Evolutionary conservation across 1,140 invertebrate genomes (phyloP).

Genomic region (Myzus persicae): DNA sequence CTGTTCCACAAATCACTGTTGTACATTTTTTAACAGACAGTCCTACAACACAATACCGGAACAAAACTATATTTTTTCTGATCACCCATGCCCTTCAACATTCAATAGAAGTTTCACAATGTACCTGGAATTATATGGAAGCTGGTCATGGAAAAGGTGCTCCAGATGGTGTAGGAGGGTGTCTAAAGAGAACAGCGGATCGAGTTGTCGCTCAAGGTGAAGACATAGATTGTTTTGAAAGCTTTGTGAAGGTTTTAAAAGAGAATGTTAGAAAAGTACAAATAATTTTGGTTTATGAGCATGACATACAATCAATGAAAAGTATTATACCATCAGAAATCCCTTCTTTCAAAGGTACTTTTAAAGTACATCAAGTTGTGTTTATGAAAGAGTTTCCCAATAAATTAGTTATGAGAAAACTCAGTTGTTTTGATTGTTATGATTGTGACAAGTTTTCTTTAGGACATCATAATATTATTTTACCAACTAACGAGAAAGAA

Average conservation of each 20-base stretch:
- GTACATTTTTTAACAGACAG: not conserved
- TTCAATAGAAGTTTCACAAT: not conserved
- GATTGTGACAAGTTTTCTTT: not conserved
- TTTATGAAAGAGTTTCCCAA: not conserved
- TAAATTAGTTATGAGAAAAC: not conserved
- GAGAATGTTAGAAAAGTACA: not conserved
- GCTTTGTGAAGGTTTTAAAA: not conserved
- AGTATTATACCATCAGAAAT: not conserved
- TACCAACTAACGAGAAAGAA: not conserved
- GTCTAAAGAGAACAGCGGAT: slow-evolving; percentile 65
- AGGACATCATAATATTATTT: not conserved
- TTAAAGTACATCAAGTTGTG: not conserved
- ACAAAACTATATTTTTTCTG: slow-evolving; percentile 61
- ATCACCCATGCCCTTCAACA: slow-evolving; percentile 32
- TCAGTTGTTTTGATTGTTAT: not conserved
- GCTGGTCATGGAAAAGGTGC: slow-evolving; percentile 65
- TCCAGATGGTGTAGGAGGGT: slow-evolving; percentile 65
- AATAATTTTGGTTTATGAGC: not conserved
- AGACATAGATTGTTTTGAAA: slow-evolving; percentile 62
- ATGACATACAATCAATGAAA: slow-evolving; percentile 22
- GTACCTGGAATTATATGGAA: slow-evolving; percentile 65
- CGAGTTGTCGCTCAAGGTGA: slow-evolving; percentile 63
- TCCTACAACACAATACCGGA: not conserved
- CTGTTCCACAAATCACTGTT: not conserved
- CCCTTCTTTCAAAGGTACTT: slow-evolving; percentile 2